Evolutionary conservation across 2,888 invertebrate genomes (phyloP).

Genomic region (Archaeoteleia sp.): DNA sequence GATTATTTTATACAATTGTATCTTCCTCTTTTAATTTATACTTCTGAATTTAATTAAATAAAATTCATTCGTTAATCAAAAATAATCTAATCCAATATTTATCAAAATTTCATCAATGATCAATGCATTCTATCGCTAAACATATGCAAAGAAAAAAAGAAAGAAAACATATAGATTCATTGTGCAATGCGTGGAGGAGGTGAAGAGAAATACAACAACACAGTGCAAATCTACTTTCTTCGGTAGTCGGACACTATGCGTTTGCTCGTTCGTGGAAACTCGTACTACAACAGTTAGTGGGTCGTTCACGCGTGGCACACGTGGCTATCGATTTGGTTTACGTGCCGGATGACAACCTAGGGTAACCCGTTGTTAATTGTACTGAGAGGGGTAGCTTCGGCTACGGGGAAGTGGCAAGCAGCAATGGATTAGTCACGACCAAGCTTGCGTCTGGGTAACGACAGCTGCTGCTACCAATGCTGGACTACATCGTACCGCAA

Average conservation of each 20-base stretch:
- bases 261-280: conserved; percentile 41
- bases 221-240: conserved; percentile 64
- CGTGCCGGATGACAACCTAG: conserved; percentile 66
- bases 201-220: not conserved
- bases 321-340: conserved; percentile 67
- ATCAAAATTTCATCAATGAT: too few species aligned
- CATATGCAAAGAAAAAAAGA: too few species aligned
- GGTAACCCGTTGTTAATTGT: conserved; percentile 67
- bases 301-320: conserved; percentile 64
- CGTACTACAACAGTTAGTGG: conserved; percentile 54
- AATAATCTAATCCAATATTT: too few species aligned
- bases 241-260: conserved; percentile 58
- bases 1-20: too few species aligned
- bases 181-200: too few species aligned
- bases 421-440: conserved; percentile 68
- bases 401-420: conserved; percentile 67
- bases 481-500: conserved; percentile 39
- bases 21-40: too few species aligned
- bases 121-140: too few species aligned
- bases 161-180: too few species aligned
- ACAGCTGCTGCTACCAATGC: conserved; percentile 67
- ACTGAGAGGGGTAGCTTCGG: conserved; percentile 57
- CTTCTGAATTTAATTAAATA: too few species aligned
- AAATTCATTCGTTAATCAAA: too few species aligned
- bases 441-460: conserved; percentile 68